phyloP scores from a whole-genome alignment of 2,113 vertebrate genomes.

The Oxyruncus cristatus region DNA sequence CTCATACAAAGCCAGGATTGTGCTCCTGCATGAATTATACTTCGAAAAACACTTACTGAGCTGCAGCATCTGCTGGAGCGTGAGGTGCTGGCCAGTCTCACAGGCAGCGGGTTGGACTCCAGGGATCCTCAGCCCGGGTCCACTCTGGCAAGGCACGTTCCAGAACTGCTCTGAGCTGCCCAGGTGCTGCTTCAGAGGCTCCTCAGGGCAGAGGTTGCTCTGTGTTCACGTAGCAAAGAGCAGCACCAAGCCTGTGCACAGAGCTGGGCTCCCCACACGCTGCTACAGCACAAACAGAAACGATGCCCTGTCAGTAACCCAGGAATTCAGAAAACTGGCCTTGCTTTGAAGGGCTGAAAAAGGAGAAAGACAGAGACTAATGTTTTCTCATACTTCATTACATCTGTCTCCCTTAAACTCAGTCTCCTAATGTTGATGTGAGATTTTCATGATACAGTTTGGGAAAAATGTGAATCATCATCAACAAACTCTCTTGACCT shows the following conservation, averaged over 20 bases:
- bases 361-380: background rate
- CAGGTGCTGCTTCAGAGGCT: background rate
- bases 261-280: background rate
- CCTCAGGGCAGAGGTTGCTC: background rate
- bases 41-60: background rate
- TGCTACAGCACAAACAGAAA: background rate
- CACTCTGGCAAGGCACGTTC: background rate
- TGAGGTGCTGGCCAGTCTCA: background rate
- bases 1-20: background rate
- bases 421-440: background rate
- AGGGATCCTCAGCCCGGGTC: background rate
- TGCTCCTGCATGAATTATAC: fast-evolving
- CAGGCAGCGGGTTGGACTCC: background rate
- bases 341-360: background rate
- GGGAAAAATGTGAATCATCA: background rate
- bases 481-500: background rate
- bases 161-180: background rate
- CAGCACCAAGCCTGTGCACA: background rate
- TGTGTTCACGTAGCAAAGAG: background rate
- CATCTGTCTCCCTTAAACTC: background rate
- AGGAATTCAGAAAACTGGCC: background rate
- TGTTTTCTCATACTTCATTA: background rate
- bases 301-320: background rate
- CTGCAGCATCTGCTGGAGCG: background rate
- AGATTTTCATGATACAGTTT: background rate